phyloP scores from a whole-genome alignment of 2,888 invertebrate genomes.

The Drosophila prostipennis region DNA sequence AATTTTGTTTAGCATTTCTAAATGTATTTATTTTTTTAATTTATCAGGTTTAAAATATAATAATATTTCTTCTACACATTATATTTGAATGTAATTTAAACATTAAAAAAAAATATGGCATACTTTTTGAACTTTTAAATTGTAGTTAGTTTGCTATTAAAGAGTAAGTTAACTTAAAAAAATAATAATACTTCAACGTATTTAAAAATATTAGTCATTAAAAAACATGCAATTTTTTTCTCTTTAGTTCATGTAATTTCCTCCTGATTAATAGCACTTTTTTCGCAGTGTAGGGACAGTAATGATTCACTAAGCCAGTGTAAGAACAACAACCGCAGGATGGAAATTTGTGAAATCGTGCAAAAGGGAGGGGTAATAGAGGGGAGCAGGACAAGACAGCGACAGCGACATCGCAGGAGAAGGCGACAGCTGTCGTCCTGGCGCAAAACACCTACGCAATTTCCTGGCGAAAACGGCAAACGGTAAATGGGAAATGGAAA shows the following conservation, averaged over 20 bases:
- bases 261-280: background rate
- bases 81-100: too few relatives aligned
- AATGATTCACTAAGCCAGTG: constrained; percentile 70
- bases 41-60: too few relatives aligned
- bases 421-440: constrained; percentile 44
- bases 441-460: constrained; percentile 75
- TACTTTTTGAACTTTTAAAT: background rate
- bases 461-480: constrained; percentile 62
- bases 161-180: too few relatives aligned
- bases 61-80: too few relatives aligned
- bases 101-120: background rate
- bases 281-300: constrained; percentile 50
- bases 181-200: too few relatives aligned
- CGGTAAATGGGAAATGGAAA: constrained; percentile 54
- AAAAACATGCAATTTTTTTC: too few relatives aligned
- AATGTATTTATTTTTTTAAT: too few relatives aligned
- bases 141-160: too few relatives aligned
- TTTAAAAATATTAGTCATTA: too few relatives aligned
- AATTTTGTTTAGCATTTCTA: too few relatives aligned
- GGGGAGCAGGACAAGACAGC: constrained; percentile 15
- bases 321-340: constrained; percentile 47
- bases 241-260: too few relatives aligned
- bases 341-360: constrained; percentile 58
- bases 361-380: constrained; percentile 5
- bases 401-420: constrained; percentile 7